Base-by-base conservation (phyloP, 30 jellyfish, hydroid and myxozoan species). In the Nemopilema nomurai region DNA sequence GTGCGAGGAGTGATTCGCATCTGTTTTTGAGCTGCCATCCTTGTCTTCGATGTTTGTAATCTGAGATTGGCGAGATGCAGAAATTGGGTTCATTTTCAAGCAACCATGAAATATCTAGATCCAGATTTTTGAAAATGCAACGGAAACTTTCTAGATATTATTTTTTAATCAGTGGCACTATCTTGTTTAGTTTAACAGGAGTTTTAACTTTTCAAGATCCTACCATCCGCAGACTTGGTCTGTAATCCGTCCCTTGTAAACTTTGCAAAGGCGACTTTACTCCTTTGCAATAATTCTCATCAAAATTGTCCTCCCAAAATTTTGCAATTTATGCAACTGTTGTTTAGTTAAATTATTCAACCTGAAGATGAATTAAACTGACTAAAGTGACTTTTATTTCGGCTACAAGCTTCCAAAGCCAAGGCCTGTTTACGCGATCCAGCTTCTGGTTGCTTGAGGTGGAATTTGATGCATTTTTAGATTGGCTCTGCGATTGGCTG, bases 401-500 rank as follows among this genome's bases (percentile, higher is more conserved):
- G 72, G 18, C 16, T n/a, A 1, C 7, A 3, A 18, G 29, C 69
- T 32, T 18, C n/a, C 64, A 32, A 73, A 32, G 41, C 83, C 8
- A 31, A 4, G 69, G 31, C 30, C 64, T 18, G 20, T 16, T 22
- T 18, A 6, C 20, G 18, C 41, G 51, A 73, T 73, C 83, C 64
- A 29, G 30, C 7, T 28, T 64, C 26, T 64, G 81, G 26, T 71
- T 71, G 64, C 51, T 33, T 68, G 33, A 21, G 50, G 57, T 80
- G 81, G 81, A 64, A 80, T 65, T n/a, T 66, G 79, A 66, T 19
- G 69, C 53, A 74, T 84, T 51, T 51, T 73, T 75, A 62, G 93
- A 84, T 84, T 77, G 57, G 83, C 79, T 23, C 13, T 73, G 33
- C 93, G 93, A 84, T 84, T 84, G 91, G 91, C 51, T 82, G 82